phyloP scores from a whole-genome alignment of 2,797 vertebrate genomes.

The Simalia tracyae region DNA sequence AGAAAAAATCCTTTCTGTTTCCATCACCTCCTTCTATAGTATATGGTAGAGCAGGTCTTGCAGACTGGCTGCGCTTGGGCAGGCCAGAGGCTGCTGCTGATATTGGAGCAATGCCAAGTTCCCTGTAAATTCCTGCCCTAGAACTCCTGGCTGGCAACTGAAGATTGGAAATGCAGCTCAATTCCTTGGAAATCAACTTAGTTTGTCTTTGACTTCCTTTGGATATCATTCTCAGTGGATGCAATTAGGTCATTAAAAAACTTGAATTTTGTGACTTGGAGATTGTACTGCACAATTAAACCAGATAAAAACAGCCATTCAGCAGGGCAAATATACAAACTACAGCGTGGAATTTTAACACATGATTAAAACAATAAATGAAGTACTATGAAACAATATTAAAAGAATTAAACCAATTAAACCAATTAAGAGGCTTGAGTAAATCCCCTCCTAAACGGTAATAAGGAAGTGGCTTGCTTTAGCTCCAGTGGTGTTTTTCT shows the following conservation, averaged over 20 bases:
- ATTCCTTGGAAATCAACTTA: neutral
- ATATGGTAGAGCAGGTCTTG: neutral
- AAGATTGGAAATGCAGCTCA: neutral
- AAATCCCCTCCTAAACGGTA: neutral
- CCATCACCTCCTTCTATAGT: neutral
- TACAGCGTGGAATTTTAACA: neutral
- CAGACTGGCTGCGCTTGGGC: neutral
- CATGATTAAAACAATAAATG: neutral
- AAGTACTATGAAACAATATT: neutral
- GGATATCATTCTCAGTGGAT: neutral
- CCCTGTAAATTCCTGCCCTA: neutral
- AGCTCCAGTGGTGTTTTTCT: neutral
- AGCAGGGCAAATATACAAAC: neutral
- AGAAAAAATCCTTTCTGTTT: neutral
- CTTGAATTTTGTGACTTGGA: neutral
- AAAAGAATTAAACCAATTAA: neutral
- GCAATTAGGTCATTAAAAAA: neutral
- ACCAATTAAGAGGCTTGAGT: neutral
- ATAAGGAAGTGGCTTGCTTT: neutral
- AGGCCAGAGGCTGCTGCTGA: no score
- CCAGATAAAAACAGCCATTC: neutral
- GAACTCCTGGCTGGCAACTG: neutral
- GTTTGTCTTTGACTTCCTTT: neutral
- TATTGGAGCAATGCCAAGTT: neutral
- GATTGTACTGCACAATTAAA: neutral